A percentile compares a stretch with the other conserved stretches of the same genome.
Evolutionary conservation across 2,888 invertebrate species (phyloP).

Genomic region (Choristoneura rosaceana): DNA sequence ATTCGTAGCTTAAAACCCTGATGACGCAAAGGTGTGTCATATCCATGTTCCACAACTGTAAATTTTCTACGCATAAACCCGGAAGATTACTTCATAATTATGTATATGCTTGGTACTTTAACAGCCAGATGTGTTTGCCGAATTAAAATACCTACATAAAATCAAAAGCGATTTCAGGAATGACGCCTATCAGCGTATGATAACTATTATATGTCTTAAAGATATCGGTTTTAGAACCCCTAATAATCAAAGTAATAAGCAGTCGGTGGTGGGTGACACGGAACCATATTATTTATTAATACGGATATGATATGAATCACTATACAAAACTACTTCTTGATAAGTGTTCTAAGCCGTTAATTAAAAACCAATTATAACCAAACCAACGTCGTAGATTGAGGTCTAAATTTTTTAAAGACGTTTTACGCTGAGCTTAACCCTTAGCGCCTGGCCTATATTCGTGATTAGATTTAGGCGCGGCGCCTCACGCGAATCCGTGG

Average conservation of each 20-base stretch:
- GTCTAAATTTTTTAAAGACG: background rate
- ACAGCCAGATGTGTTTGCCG: background rate
- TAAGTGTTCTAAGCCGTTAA: background rate
- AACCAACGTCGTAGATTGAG: too few relatives aligned
- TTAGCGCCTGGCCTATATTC: conserved; percentile 15
- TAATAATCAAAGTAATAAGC: too few relatives aligned
- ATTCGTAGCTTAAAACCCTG: background rate
- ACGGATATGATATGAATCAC: background rate
- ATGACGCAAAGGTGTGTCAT: conserved; percentile 1
- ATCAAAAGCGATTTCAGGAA: background rate
- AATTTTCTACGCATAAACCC: background rate
- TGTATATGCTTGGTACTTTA: background rate
- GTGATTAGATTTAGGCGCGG: conserved; percentile 34
- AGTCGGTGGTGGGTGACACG: too few relatives aligned
- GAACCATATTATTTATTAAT: background rate
- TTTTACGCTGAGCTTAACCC: background rate
- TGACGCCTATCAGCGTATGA: too few relatives aligned
- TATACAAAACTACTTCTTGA: background rate
- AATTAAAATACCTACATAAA: background rate
- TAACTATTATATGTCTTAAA: too few relatives aligned
- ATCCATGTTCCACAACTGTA: background rate
- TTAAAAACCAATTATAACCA: too few relatives aligned
- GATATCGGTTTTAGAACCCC: too few relatives aligned
- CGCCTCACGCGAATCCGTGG: conserved; percentile 33
- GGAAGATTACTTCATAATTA: background rate